phyloP scores from a whole-genome alignment of 2,113 vertebrate species.

The Bufo bufo region DNA sequence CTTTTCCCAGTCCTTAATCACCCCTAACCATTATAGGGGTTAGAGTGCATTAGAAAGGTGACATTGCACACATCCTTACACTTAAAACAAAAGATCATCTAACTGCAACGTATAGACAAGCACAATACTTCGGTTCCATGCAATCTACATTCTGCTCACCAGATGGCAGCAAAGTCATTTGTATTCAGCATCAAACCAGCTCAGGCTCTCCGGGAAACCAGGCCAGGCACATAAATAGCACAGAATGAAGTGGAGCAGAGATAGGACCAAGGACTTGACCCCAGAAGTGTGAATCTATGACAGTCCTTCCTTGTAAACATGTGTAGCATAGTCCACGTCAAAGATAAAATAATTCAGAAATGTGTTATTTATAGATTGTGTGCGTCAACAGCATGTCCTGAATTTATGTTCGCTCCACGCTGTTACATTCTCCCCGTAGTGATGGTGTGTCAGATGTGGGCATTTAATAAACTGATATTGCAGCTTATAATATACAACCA shows the following conservation, averaged over 20 bases:
- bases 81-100: too few species aligned
- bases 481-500: too few species aligned
- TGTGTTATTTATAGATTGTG: background rate
- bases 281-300: background rate
- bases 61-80: too few species aligned
- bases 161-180: background rate
- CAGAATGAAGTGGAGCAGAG: background rate
- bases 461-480: background rate
- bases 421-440: background rate
- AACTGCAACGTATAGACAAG: too few species aligned
- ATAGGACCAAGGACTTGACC: background rate
- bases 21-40: too few species aligned
- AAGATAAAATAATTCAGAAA: background rate
- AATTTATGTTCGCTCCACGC: background rate
- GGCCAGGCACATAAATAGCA: background rate
- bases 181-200: background rate
- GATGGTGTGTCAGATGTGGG: background rate
- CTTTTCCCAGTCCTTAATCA: too few species aligned
- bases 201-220: background rate
- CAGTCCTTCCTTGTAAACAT: slow-evolving; percentile 14
- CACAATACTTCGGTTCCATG: background rate
- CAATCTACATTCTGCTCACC: background rate
- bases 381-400: background rate
- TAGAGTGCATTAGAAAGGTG: too few species aligned
- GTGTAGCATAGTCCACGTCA: background rate